A percentile compares a stretch with the other conserved stretches of the same genome.
Conservation (phyloP, 2,888 invertebrate species). For the Allygus modestus region DNA sequence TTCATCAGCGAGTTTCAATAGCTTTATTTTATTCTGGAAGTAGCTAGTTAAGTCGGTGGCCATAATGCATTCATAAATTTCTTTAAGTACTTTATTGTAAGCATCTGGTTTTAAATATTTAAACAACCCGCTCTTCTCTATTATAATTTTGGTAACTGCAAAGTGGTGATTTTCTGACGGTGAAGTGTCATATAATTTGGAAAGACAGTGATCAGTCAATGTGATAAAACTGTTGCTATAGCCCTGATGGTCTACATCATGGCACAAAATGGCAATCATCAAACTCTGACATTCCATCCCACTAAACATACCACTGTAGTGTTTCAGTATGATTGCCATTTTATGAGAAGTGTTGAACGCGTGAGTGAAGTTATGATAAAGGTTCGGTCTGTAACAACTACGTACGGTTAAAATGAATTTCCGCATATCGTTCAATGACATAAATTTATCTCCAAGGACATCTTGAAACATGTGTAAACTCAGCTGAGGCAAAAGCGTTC, state of each 20-base stretch:
- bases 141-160: slow-evolving; percentile 78
- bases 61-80: slow-evolving; percentile 79
- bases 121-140: slow-evolving; percentile 78
- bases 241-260: slow-evolving; percentile 82
- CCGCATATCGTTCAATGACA: slow-evolving; percentile 61
- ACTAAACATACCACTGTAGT: slow-evolving; percentile 76
- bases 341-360: slow-evolving; percentile 81
- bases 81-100: slow-evolving; percentile 75
- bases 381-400: slow-evolving; percentile 77
- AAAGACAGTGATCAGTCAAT: slow-evolving; percentile 77
- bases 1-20: slow-evolving; percentile 76
- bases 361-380: slow-evolving; percentile 82
- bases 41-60: slow-evolving; percentile 80
- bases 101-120: slow-evolving; percentile 73
- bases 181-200: slow-evolving; percentile 78
- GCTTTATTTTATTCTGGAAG: slow-evolving; percentile 77
- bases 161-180: slow-evolving; percentile 81
- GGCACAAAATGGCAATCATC: slow-evolving; percentile 79
- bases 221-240: slow-evolving; percentile 80
- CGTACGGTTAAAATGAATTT: slow-evolving; percentile 76
- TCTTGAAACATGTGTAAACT: slow-evolving; percentile 35
- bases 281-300: slow-evolving; percentile 77
- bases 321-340: slow-evolving; percentile 78
- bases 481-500: slow-evolving; percentile 18
- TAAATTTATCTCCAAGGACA: slow-evolving; percentile 61